These are phyloP conservation scores for human DNA, from an alignment of 2,113 vertebrate genomes.

Conservation along the genomic window GRCh38 chr1:168705001-168705500, in stretches of 20 bases:
- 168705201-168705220: background rate
- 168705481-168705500: background rate
- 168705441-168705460: background rate
- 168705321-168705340: too few relatives aligned
- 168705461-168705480: background rate
- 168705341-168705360: background rate
- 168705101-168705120: background rate
- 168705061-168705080: background rate
- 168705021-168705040: background rate
- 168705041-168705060: background rate
- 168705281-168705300: background rate
- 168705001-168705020: background rate
- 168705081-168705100: background rate
- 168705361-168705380: too few relatives aligned
- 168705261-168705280: background rate
- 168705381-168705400: background rate
- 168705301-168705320: background rate
- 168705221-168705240: background rate
- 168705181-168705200: background rate
- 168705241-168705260: background rate
- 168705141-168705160: background rate
- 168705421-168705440: accelerated
- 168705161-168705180: background rate
- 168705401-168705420: too few relatives aligned
- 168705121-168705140: background rate